Evolutionary conservation across 2,797 vertebrate species (phyloP).

Genomic region (Chrysocyon brachyurus): DNA sequence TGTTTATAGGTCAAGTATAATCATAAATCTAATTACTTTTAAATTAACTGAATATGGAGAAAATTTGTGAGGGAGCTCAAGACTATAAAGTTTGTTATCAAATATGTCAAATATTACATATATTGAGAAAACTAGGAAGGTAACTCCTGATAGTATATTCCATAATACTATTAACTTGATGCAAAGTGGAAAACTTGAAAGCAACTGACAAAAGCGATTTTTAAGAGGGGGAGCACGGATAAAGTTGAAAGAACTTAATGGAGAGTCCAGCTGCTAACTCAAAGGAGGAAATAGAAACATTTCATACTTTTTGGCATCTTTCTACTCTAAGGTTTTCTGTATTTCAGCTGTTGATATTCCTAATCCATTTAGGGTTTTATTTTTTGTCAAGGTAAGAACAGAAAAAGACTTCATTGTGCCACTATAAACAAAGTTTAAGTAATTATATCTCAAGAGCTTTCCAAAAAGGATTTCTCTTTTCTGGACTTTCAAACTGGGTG

Average conservation of each 20-base stretch:
- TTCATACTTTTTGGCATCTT: slow-evolving; percentile 17
- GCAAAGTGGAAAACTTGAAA: slow-evolving; percentile 42
- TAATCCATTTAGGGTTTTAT: slow-evolving; percentile 78
- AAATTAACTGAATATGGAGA: not conserved
- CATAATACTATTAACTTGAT: slow-evolving; percentile 17
- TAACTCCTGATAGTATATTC: not conserved
- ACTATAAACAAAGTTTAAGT: slow-evolving; percentile 80
- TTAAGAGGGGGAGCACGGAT: not conserved
- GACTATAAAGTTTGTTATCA: not conserved
- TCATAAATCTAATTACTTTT: slow-evolving; percentile 1
- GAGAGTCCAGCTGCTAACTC: slow-evolving; percentile 20
- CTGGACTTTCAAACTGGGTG: slow-evolving; percentile 12
- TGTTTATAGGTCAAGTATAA: not conserved
- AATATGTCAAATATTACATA: not conserved
- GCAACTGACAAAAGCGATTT: slow-evolving; percentile 10
- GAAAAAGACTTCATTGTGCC: slow-evolving; percentile 68
- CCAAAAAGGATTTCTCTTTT: slow-evolving; percentile 64
- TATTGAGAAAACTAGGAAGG: not conserved
- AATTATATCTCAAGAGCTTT: slow-evolving; percentile 75
- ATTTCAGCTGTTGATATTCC: slow-evolving; percentile 63
- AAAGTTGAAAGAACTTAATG: slow-evolving; percentile 35
- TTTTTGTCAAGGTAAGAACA: slow-evolving; percentile 69
- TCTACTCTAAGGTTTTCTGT: slow-evolving; percentile 1
- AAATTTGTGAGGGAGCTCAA: not conserved
- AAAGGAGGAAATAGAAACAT: not conserved